Conservation (phyloP, 2,888 invertebrate species). For the Andrena bucephala region DNA sequence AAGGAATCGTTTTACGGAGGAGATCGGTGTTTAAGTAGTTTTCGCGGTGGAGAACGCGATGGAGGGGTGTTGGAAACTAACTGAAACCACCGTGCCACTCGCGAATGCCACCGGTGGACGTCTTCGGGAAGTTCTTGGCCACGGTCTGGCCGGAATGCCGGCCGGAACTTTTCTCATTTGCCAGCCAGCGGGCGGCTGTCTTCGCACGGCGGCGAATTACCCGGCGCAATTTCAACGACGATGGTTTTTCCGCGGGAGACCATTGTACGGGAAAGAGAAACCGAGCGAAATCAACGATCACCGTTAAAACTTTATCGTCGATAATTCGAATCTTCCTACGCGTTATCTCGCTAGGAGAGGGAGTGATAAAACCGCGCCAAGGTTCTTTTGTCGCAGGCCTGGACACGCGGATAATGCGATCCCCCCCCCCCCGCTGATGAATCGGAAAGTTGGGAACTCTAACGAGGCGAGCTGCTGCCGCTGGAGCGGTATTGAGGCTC, state of each 20-base stretch:
- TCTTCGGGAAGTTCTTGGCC: conserved; percentile 54
- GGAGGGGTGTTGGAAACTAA: conserved; percentile 30
- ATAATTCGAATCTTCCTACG: neutral
- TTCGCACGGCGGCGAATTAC: conserved; percentile 16
- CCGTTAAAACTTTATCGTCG: conserved; percentile 3
- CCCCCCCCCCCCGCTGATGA: conserved; percentile 4
- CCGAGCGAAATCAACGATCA: neutral
- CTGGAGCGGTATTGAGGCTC: conserved; percentile 20
- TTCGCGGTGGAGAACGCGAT: neutral
- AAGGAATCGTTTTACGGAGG: neutral
- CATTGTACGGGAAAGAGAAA: neutral
- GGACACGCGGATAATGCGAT: conserved; percentile 17
- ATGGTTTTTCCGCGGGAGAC: neutral
- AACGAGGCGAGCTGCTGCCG: conserved; percentile 29
- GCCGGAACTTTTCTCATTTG: conserved; percentile 67
- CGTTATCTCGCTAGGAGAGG: neutral
- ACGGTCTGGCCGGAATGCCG: conserved; percentile 20
- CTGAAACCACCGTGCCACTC: conserved; percentile 30
- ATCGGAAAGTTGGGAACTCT: conserved; percentile 35
- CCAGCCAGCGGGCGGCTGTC: conserved; percentile 17
- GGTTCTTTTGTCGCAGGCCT: neutral
- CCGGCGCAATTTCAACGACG: conserved; percentile 26
- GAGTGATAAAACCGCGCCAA: neutral
- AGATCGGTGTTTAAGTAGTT: conserved; percentile 32
- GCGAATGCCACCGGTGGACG: conserved; percentile 47